Evolutionary conservation across 2,888 invertebrate genomes (phyloP).

Genomic region (Erynnis tages): DNA sequence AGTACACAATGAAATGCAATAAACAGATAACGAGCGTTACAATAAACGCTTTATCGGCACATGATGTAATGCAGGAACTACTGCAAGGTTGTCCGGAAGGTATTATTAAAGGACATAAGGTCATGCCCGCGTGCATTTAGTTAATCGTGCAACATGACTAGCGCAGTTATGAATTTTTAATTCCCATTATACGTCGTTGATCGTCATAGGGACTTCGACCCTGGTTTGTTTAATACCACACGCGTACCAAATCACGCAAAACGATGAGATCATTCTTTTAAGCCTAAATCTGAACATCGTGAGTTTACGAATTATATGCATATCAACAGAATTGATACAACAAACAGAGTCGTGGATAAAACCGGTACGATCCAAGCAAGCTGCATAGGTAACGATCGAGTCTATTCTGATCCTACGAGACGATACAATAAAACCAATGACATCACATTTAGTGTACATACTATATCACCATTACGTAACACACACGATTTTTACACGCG

Average conservation of each 20-base stretch:
- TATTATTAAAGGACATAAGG: slow-evolving; percentile 56
- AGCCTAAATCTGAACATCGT: slow-evolving; percentile 14
- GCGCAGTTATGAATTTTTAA: slow-evolving; percentile 39
- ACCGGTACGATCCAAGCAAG: neutral
- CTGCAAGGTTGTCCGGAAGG: slow-evolving; percentile 74
- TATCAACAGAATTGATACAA: neutral
- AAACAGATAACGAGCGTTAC: slow-evolving; percentile 39
- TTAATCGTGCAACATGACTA: slow-evolving; percentile 52
- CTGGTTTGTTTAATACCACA: slow-evolving; percentile 24
- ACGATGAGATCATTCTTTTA: slow-evolving; percentile 17
- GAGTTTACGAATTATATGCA: slow-evolving; percentile 9
- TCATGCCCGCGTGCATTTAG: slow-evolving; percentile 56
- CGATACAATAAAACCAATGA: slow-evolving; percentile 28
- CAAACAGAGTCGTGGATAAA: slow-evolving; percentile 1
- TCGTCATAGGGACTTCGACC: slow-evolving; percentile 32
- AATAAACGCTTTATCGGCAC: slow-evolving; percentile 56
- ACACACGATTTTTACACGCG: slow-evolving; percentile 59
- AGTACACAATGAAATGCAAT: slow-evolving; percentile 28
- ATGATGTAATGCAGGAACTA: slow-evolving; percentile 77
- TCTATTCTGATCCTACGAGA: slow-evolving; percentile 3
- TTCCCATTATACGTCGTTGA: slow-evolving; percentile 35
- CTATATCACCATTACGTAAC: slow-evolving; percentile 55
- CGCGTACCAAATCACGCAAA: slow-evolving; percentile 27
- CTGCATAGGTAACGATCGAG: neutral
- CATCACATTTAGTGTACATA: slow-evolving; percentile 31